phyloP scores from a whole-genome alignment of 2,797 vertebrate genomes.

The Gymnodraco acuticeps region DNA sequence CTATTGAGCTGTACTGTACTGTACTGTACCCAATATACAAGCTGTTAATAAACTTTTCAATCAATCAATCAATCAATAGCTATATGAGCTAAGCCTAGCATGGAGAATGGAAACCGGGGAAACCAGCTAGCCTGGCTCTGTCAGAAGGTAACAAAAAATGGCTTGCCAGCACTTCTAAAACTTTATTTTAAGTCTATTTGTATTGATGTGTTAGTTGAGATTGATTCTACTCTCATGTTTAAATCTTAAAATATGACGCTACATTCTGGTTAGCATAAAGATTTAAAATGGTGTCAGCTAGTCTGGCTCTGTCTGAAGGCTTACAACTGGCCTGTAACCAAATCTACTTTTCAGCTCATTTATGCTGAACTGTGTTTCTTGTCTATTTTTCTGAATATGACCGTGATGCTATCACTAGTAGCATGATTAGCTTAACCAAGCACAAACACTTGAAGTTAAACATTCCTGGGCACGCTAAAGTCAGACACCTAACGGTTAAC shows the following conservation, averaged over 20 bases:
- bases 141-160: too few relatives aligned
- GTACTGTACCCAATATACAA: too few relatives aligned
- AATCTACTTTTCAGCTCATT: neutral
- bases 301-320: neutral
- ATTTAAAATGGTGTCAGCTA: neutral
- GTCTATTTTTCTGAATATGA: neutral
- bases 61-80: too few relatives aligned
- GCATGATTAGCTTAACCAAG: neutral
- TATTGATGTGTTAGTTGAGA: neutral
- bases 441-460: neutral
- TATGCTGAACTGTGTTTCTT: neutral
- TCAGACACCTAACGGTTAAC: neutral
- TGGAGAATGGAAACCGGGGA: neutral
- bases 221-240: neutral
- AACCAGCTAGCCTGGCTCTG: neutral
- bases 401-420: neutral
- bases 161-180: too few relatives aligned
- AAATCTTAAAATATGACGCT: neutral
- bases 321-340: neutral
- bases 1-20: too few relatives aligned
- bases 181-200: too few relatives aligned
- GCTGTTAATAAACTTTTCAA: too few relatives aligned
- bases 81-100: conserved; percentile 3
- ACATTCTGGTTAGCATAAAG: neutral
- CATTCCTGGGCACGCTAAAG: neutral